These are phyloP conservation scores for Penelope pileata DNA, from an alignment of 2,113 vertebrate species.

Conservation along the genomic window DNA sequence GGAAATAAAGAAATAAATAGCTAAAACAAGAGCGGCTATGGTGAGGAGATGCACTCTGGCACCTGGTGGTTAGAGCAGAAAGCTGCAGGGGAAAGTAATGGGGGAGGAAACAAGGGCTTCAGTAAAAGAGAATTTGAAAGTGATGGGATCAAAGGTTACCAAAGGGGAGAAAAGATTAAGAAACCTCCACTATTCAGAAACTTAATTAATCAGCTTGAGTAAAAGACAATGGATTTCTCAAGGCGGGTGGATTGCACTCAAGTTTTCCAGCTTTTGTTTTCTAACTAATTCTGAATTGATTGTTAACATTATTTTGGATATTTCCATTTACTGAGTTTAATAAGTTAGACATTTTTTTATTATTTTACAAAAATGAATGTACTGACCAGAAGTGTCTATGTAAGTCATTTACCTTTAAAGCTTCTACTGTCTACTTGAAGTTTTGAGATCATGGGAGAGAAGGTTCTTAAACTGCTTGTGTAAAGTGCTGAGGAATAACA, in stretches of 20 bases:
- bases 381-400: neutral
- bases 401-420: neutral
- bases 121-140: neutral
- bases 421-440: neutral
- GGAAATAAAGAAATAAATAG: neutral
- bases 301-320: neutral
- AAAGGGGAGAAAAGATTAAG: neutral
- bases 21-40: neutral
- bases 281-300: neutral
- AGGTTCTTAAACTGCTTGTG: neutral
- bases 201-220: neutral
- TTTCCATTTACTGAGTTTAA: neutral
- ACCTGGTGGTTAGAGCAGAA: neutral
- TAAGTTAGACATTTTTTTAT: neutral
- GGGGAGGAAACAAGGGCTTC: neutral
- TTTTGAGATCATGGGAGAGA: neutral
- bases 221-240: neutral
- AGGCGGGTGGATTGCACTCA: neutral
- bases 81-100: neutral
- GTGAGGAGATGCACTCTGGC: neutral
- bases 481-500: neutral
- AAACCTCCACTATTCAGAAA: neutral
- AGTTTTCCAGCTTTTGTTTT: neutral
- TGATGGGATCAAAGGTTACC: neutral
- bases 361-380: neutral